Base-by-base conservation (phyloP, 2,888 invertebrate species). In the Drosophila infuscata region DNA sequence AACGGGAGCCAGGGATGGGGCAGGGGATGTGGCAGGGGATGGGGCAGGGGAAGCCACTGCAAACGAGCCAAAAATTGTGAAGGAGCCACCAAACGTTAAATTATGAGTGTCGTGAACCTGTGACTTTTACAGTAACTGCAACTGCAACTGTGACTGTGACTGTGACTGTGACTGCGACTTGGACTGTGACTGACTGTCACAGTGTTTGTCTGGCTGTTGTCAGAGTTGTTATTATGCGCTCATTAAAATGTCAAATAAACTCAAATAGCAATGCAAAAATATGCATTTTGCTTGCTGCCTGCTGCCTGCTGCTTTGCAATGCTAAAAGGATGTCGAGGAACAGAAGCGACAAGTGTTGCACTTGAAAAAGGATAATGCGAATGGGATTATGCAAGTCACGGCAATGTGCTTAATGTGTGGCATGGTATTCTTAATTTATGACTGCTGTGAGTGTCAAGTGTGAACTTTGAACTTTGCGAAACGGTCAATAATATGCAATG, bases 201-300 rank as follows among this genome's bases (percentile, higher is more conserved):
- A 32, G 60, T 64, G 72, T 63, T 58, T 63, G 20, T n/a, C 41
- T 41, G 51, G n/a, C 15, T 25, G 30, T n/a, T 51, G 63, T 9
- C 46, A 53, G 62, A 74, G 67, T 71, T 66, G 76, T 70, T 85
- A 89, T 90, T 90, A 89, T 88, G 88, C 85, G 76, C 89, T 90
- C 88, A 88, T 88, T 88, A 88, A 87, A 88, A 90, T 90, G 83
- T 89, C 88, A 88, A 88, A 88, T 89, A 88, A 84, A 89, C 87
- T 82, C 76, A 84, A 84, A 83, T 46, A 15, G 46, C 46, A 46
- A 46, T 81, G 74, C 68, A 81, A 76, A 87, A 74, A 79, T 71
- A 76, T 79, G 81, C 74, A 79, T 79, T 78, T 76, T 68, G 73
- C 57, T 64, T 65, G 12, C 25, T 46, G 46, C 20, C 4, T 12